phyloP scores from a whole-genome alignment of 1,140 invertebrate genomes.

The Odontomachus brunneus region DNA sequence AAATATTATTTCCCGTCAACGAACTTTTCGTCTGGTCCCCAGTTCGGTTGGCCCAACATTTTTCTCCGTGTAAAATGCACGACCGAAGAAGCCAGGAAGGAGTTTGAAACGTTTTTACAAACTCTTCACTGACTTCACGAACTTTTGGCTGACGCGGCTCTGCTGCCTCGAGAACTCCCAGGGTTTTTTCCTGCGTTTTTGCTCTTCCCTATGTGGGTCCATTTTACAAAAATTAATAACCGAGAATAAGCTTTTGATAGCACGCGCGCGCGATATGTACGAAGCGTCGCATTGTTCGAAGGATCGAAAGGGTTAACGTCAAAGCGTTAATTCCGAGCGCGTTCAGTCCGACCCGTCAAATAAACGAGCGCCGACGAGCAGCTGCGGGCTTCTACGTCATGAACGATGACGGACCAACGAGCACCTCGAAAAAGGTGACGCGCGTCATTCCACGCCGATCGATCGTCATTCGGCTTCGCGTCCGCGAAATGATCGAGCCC shows the following conservation, averaged over 20 bases:
- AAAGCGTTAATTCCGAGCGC: constrained; percentile 31
- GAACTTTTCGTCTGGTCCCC: too few relatives aligned
- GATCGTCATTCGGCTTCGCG: constrained; percentile 61
- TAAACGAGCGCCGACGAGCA: constrained; percentile 53
- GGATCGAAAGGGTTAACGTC: constrained; percentile 1
- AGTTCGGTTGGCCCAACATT: too few relatives aligned
- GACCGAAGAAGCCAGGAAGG: too few relatives aligned
- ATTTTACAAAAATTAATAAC: not conserved
- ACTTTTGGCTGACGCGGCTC: too few relatives aligned
- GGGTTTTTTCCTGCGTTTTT: not conserved
- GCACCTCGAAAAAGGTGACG: constrained; percentile 59
- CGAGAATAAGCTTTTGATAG: not conserved
- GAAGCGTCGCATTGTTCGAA: not conserved
- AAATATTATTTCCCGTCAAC: too few relatives aligned
- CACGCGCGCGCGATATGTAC: not conserved
- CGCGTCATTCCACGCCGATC: constrained; percentile 61
- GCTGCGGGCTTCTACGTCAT: constrained; percentile 60
- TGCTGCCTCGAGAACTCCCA: not conserved
- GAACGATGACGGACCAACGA: constrained; percentile 52
- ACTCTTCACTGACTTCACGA: too few relatives aligned
- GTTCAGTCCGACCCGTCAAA: constrained; percentile 53
- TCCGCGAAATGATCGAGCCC: constrained; percentile 53
- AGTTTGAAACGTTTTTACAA: too few relatives aligned
- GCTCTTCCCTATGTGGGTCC: not conserved
- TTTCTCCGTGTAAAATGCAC: too few relatives aligned